These are phyloP conservation scores for Ptychobarbus kaznakovi DNA, from an alignment of 2,797 vertebrate genomes.

Conservation along the genomic window DNA sequence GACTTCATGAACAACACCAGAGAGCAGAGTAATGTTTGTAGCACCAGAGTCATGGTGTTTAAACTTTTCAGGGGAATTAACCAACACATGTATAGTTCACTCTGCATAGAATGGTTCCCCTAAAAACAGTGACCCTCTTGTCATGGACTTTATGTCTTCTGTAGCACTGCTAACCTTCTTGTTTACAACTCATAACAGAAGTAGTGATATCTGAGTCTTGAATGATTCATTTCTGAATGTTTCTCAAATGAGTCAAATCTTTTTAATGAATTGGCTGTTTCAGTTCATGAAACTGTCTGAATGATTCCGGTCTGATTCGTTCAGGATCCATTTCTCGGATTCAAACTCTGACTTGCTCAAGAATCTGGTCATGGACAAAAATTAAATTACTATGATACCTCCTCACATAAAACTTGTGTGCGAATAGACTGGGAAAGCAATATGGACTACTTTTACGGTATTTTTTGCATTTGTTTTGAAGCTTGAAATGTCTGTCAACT, in stretches of 20 bases:
- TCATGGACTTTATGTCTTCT: not conserved
- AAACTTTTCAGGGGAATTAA: not conserved
- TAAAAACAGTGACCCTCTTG: not conserved
- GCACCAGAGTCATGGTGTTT: not conserved
- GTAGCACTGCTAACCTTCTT: not conserved
- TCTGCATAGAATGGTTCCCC: not conserved
- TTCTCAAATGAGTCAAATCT: not conserved
- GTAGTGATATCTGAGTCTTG: not conserved
- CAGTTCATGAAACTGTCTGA: not conserved
- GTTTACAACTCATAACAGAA: not conserved
- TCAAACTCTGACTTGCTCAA: not conserved
- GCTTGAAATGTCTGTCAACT: not conserved
- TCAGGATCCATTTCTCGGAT: not conserved
- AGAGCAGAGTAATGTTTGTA: not conserved
- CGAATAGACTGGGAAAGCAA: not conserved
- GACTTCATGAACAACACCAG: not conserved
- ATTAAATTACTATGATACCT: not conserved
- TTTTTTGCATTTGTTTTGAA: not conserved
- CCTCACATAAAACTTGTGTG: not conserved
- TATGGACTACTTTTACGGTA: not conserved
- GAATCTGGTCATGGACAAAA: not conserved
- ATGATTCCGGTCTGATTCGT: not conserved
- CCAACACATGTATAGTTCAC: not conserved
- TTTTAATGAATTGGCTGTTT: not conserved
- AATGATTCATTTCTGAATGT: not conserved